Base-by-base conservation (phyloP, 1,140 invertebrate genomes). In the Saccostrea cuccullata region DNA sequence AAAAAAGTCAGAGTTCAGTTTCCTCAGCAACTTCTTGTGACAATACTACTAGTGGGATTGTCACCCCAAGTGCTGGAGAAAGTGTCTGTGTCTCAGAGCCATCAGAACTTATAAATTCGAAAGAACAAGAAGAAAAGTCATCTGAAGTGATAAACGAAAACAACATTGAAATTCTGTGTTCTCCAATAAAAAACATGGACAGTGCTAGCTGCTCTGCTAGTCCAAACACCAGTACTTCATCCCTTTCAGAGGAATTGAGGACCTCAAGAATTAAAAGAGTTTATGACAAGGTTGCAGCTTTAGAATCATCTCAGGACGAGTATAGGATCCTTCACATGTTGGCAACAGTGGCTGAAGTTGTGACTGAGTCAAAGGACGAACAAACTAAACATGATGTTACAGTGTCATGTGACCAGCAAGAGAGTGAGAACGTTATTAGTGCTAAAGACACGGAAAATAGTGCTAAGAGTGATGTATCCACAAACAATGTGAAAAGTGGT, bases 151-250 rank as follows among this genome's bases (percentile, higher is more conserved):
- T 77, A 30, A 36, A 30, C 13, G 70, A 77, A 30, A 77, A 77
- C 70, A 77, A 77, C 36, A 36, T 77, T 77, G 70, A 77, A 77
- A 77, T 15, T 13, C 30, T 77, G 70, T 77, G 70, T 77, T 77
- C 70, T 26, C 70, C 70, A 77, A 77, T 77, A 11, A 77, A 77
- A 77, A 77, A 77, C 0, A 6, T 30, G 23, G 70, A 36, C 11
- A 77, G 26, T 77, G 15, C 30, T 77, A 77, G 70, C 30, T 15
- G 26, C 11, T 15, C 70, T 15, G 23, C 70, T 36, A 77, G 70
- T 36, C 70, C 70, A 36, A 77, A 77, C 26, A 30, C 23, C 9
- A 77, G 26, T 36, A 13, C 26, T 36, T 77, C 70, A 36, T 77
- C 70, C 0, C 70, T 30, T 26, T 77, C 70, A 30, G 70, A 77